Base-by-base conservation (phyloP, 2,888 invertebrate species). In the Plebejus anna region DNA sequence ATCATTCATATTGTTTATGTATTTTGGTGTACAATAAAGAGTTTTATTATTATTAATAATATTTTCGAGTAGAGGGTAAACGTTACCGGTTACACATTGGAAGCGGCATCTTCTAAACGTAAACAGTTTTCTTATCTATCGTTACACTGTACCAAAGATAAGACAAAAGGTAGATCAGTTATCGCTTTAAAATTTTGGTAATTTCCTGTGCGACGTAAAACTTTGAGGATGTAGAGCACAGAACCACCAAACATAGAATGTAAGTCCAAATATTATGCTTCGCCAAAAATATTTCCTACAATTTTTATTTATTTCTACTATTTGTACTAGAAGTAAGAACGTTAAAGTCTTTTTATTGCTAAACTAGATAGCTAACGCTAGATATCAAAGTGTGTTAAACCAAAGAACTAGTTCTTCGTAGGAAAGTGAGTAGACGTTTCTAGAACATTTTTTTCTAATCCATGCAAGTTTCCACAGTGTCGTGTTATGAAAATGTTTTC, bases 401-500 rank as follows among this genome's bases (percentile, higher is more conserved):
- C 66, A 36, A 66, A 66, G 32, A 66, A 32, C 66, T 66, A 66
- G 66, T 66, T 66, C 47, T 32, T 13, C 66, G 32, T n/a, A 75
- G 32, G 75, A 59, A 42, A 75, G 61, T 75, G 59, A 22, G 73
- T 73, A 47, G 7, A 73, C 55, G 51, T 73, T 47, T 51, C 51
- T 51, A 73, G 47, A 51, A 51, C 51, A 28, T 28, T 73, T 73
- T 28, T 28, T 28, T 51, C 51, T 73, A 47, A 73, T 51, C 32
- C 51, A 73, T 72, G 72, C 66, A 78, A 81, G 87, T 89, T 90
- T 89, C 86, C 88, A 88, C 86, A 81, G 81, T 85, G 79, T 87
- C 89, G 87, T 88, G 86, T 89, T 88, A 90, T 86, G 92, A 91
- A 92, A 92, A 91, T 89, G 85, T 90, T 93, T 93, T 93, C 88